These are phyloP conservation scores for Hyles euphorbiae DNA, from an alignment of 1,140 invertebrate species.

Conservation along the genomic window DNA sequence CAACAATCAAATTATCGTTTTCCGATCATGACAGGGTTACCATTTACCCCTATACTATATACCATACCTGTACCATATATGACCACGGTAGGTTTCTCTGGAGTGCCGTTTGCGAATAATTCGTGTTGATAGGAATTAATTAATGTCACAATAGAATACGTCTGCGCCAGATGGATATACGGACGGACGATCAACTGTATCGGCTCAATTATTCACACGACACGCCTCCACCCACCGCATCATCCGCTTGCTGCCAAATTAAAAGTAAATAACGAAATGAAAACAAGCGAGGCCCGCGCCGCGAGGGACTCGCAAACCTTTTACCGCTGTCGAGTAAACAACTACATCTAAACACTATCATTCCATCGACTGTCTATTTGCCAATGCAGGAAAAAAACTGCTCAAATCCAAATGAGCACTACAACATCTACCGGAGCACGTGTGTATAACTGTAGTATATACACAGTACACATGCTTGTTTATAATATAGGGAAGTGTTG, in stretches of 20 bases:
- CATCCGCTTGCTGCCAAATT: constrained; percentile 74
- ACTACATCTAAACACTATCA: constrained; percentile 67
- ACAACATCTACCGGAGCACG: constrained; percentile 3
- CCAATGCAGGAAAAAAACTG: constrained; percentile 50
- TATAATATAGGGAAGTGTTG: too few relatives aligned
- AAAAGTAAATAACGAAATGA: constrained; percentile 76
- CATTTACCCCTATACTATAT: too few relatives aligned
- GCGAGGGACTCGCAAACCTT: constrained; percentile 71
- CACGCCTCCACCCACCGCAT: constrained; percentile 56
- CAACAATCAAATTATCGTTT: too few relatives aligned
- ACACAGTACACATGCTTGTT: too few relatives aligned
- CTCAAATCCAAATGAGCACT: constrained; percentile 32
- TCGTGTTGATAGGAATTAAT: too few relatives aligned
- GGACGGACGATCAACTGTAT: constrained; percentile 45
- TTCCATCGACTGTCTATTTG: constrained; percentile 68
- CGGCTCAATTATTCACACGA: constrained; percentile 70
- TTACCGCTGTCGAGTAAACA: constrained; percentile 71
- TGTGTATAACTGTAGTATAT: too few relatives aligned
- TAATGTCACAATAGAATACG: too few relatives aligned
- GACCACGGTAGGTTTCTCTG: too few relatives aligned
- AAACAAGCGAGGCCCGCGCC: constrained; percentile 63
- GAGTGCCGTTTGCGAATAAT: too few relatives aligned
- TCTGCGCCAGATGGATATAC: constrained; percentile 29
- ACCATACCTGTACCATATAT: too few relatives aligned
- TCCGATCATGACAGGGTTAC: too few relatives aligned